Percentiles rank a stretch among this genome's conserved stretches.
Conservation (phyloP, 2,888 invertebrate species). For the Morinoia aosen region DNA sequence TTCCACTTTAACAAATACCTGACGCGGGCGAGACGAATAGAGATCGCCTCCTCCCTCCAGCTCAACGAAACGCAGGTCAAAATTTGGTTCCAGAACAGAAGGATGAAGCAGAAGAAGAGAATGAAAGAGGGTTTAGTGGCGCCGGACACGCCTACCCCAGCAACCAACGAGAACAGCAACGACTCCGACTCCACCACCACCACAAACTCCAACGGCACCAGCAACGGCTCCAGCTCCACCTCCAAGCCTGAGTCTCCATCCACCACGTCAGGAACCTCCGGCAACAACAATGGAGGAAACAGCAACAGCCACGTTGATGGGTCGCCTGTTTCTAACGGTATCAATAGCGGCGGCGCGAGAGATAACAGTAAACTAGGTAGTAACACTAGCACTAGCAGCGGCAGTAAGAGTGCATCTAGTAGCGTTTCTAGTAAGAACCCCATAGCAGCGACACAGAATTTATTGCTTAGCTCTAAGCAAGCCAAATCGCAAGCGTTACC, state of each 20-base stretch:
- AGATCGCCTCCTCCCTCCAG: slow-evolving; percentile 95
- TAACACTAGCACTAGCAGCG: slow-evolving; percentile 39
- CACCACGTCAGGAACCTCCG: slow-evolving; percentile 45
- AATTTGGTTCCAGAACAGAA: slow-evolving; percentile 98
- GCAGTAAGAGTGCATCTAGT: slow-evolving; percentile 52
- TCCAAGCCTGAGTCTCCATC: slow-evolving; percentile 56
- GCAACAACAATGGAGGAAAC: not conserved
- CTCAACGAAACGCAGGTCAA: slow-evolving; percentile 98
- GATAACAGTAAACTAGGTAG: slow-evolving; percentile 54
- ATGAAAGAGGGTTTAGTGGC: slow-evolving; percentile 92
- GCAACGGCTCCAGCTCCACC: not conserved
- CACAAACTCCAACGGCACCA: slow-evolving; percentile 55
- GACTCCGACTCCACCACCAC: slow-evolving; percentile 65
- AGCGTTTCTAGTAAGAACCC: slow-evolving; percentile 47
- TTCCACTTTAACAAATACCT: slow-evolving; percentile 99
- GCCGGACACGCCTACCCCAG: slow-evolving; percentile 74
- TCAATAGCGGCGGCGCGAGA: slow-evolving; percentile 22
- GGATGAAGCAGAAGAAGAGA: slow-evolving; percentile 98
- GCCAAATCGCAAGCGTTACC: slow-evolving; percentile 66
- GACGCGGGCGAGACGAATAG: slow-evolving; percentile 95
- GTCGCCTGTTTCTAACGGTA: slow-evolving; percentile 38
- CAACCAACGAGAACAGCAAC: slow-evolving; percentile 68
- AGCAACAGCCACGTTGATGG: not conserved
- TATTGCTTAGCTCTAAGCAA: slow-evolving; percentile 51
- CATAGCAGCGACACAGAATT: not conserved